These are phyloP conservation scores for Hirtodrosophila confusa DNA, from an alignment of 2,888 invertebrate species.

Conservation along the genomic window DNA sequence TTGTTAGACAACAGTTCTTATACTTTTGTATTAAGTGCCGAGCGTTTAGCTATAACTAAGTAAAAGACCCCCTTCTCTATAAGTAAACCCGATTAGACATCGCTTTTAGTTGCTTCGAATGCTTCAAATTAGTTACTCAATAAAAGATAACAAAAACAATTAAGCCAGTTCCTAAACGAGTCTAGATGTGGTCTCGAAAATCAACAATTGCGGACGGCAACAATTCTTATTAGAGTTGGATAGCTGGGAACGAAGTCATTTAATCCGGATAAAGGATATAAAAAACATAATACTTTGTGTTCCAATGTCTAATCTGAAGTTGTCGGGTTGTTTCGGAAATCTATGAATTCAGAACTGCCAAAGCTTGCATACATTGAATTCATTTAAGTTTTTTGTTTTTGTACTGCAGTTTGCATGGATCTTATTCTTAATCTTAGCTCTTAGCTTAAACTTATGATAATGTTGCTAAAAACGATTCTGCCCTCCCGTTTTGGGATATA, in stretches of 20 bases:
- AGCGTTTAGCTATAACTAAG: conserved; percentile 23
- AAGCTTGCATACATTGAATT: conserved; percentile 25
- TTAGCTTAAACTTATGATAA: conserved; percentile 47
- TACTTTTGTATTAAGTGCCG: conserved; percentile 15
- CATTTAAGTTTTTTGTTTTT: conserved; percentile 38
- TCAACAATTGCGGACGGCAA: conserved; percentile 73
- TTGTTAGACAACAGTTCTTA: conserved; percentile 42
- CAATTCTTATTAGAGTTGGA: conserved; percentile 43
- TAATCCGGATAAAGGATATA: no score
- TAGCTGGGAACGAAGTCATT: not conserved
- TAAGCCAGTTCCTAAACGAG: conserved; percentile 1
- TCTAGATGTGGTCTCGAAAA: not conserved
- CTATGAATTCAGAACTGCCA: conserved; percentile 3
- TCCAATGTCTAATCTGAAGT: conserved; percentile 14
- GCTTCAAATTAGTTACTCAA: not conserved
- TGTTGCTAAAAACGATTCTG: conserved; percentile 23
- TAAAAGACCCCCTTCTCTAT: conserved; percentile 5
- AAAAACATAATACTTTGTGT: not conserved
- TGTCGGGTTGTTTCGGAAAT: conserved; percentile 1
- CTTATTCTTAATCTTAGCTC: conserved; percentile 31
- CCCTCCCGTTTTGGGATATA: not conserved
- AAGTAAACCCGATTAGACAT: conserved; percentile 36
- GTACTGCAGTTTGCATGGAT: conserved; percentile 73
- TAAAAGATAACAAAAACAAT: conserved; percentile 5
- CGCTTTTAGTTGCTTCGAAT: conserved; percentile 1